Base-by-base conservation (phyloP, 2,888 invertebrate genomes). In the Fragum sueziense region DNA sequence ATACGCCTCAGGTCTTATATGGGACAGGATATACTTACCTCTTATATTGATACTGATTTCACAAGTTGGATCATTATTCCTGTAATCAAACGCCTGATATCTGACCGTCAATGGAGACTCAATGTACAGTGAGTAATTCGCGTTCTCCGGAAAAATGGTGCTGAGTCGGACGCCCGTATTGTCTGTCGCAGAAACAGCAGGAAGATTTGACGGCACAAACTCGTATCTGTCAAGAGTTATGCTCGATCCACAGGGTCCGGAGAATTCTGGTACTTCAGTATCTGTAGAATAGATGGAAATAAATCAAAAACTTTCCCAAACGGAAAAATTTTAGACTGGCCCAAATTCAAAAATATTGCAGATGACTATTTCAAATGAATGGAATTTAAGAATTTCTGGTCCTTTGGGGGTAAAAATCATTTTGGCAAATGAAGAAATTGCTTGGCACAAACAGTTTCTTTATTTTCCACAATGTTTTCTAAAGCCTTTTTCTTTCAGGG, bases 1-100 rank as follows among this genome's bases (percentile, higher is more conserved):
- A n/a, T n/a, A n/a, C n/a, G n/a, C n/a, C n/a, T n/a, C n/a, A n/a
- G n/a, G n/a, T n/a, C n/a, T n/a, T n/a, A n/a, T n/a, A n/a, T n/a
- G n/a, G n/a, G n/a, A n/a, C n/a, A n/a, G n/a, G n/a, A n/a, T n/a
- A 29, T 27, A 31, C 79, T 74, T 68, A 90, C 90, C 90, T 75
- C 25, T 73, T 6, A 85, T 71, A 27, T 25, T 7, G 11, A 80
- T 51, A 11, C 27, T 33, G 9, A 80, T 25, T 3, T 2, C 47
- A 91, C 99, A 99, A 91, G 97, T 97, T 11, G 98, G 98, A 14
- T 97, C 97, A 91, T 99, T 99, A 84, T 98, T 98, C 91, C 98
- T 98, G 90, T 97, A 97, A 93, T 99, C 99, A 89, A 97, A 98
- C 4, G 98, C 99, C 0, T 98, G 97, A 90, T 98, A 99, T 94